Evolutionary conservation across 2,113 vertebrate species (phyloP), one percentile per base, ranked within the genome.

Genomic region (Corydoras sp.): DNA sequence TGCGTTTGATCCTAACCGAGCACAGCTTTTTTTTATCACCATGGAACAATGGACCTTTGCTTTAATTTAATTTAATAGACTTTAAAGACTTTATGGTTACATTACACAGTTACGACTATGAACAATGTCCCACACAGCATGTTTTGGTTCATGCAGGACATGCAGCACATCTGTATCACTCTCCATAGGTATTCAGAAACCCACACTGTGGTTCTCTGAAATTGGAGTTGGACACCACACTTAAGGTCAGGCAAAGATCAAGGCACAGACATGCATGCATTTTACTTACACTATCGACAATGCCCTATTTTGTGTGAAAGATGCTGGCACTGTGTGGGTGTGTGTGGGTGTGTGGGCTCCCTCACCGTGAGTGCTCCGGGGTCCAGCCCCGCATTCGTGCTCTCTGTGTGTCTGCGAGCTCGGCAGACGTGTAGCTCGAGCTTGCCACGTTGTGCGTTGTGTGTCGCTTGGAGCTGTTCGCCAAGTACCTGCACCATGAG

Each of bases 401-500:
- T 87, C 95, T 93, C 88, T 95, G 96, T 79, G 92, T 90, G 86
- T 98, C 96, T 76, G 93, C 92, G 87, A 96, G 92, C 90, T 98
- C 95, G 83, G 90, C 89, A 85, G 90, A 62, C 50, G 84, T 84
- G 83, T 87, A 92, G 88, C 93, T 88, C 87, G 89, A 93, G 89
- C 95, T 95, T 92, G 87, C 93, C 84, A 86, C 86, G 79, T 92
- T 92, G 81, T 90, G 89, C 92, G 95, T 94, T 88, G 95, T 98
- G 90, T 99, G 96, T 81, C 97, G 94, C 92, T 99, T 99, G 91
- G 92, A 94, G 91, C 96, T 94, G 94, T 98, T 98, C 91, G 95
- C 95, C 94, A 98, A 92, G 93, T 99, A 99, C 92, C 96, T 99
- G 92, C 78, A 87, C 85, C 86, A 83, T 66, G 67, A 32, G 60